phyloP scores from a whole-genome alignment of 2,113 vertebrate species.

The Tretioscincus oriximinensis region DNA sequence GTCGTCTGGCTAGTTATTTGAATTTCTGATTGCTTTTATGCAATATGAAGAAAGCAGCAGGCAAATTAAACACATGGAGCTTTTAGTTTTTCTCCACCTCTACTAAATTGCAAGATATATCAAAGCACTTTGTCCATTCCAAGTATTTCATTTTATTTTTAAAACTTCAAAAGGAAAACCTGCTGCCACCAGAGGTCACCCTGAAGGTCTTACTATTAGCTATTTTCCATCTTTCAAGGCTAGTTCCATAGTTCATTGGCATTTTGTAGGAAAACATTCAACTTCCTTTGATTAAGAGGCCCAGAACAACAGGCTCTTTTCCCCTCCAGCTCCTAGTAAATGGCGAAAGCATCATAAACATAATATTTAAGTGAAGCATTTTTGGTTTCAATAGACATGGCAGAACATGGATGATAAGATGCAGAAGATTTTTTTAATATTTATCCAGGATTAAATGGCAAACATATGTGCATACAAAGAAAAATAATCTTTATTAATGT shows the following conservation, averaged over 20 bases:
- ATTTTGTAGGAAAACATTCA: neutral
- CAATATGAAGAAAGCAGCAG: neutral
- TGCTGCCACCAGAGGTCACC: neutral
- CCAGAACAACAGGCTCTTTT: neutral
- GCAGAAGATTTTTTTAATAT: neutral
- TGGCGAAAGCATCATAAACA: neutral
- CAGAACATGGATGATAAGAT: neutral
- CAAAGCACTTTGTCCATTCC: neutral
- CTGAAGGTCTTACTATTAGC: neutral
- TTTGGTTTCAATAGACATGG: neutral
- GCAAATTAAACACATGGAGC: neutral
- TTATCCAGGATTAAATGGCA: neutral
- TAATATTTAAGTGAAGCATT: neutral
- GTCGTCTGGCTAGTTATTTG: constrained; percentile 7
- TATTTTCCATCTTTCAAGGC: neutral
- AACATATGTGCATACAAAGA: neutral
- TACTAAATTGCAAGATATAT: neutral
- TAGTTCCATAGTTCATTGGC: neutral
- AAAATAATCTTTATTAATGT: neutral
- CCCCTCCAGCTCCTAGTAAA: neutral
- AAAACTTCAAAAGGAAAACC: neutral
- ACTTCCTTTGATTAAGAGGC: neutral
- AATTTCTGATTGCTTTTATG: constrained; percentile 6
- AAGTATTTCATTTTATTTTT: neutral
- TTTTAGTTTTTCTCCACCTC: neutral